Evolutionary conservation across 2,888 invertebrate species (phyloP), one percentile per base, ranked within the genome.

Genomic region (Tupiocoris notatus): DNA sequence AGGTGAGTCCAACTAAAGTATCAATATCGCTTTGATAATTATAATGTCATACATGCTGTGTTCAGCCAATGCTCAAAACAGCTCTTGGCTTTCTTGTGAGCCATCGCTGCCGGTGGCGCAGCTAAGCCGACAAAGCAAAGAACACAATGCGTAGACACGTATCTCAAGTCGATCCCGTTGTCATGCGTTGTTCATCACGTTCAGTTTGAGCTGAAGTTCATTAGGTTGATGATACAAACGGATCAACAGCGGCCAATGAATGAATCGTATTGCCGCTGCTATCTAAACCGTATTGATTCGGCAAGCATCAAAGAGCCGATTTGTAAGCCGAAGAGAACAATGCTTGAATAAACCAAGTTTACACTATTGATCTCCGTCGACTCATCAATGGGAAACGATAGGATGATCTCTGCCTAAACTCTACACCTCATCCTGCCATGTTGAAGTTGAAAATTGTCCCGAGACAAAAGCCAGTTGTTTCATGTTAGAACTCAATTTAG

Each of bases 271-370:
- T n/a, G 39, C 39, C 39, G 39, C 39, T 12, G 12, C 39, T 39
- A 39, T 39, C 39, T 39, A 39, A 39, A 39, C 12, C 39, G 39
- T 39, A 39, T 39, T 39, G 39, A 39, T 39, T 73, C 73, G 73
- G 73, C 62, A 22, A 16, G 63, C 54, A 73, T 73, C 73, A 73
- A 73, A 73, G 54, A 54, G 25, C 62, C 62, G 63, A 73, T 12
- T 73, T 73, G 63, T 73, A 17, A 63, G 54, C n/a, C 17, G 54
- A 56, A 59, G 75, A 75, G 75, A 75, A 75, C 75, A 75, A 75
- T 75, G 67, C 25, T 66, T 56, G 66, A 75, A 75, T 75, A 75
- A 75, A 75, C 75, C 75, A 75, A 75, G 63, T 75, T 75, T 75
- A 59, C 20, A 67, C 66, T 67, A 59, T 67, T 75, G 67, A 75